Conservation (phyloP, 2,888 invertebrate species). For the Macrostomum cliftonense region DNA sequence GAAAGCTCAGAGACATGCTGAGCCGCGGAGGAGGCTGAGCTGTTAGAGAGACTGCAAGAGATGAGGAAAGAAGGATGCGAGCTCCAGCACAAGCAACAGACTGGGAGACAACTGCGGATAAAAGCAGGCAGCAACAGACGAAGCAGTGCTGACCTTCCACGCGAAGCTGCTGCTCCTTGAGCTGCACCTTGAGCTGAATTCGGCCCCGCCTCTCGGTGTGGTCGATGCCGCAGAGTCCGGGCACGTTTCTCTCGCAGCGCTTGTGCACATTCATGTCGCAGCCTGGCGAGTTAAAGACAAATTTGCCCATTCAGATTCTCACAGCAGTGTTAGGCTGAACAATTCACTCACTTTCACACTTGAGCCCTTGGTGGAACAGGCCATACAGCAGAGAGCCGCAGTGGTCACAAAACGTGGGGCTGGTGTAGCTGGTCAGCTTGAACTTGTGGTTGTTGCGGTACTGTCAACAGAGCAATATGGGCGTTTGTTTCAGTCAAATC, state of each 20-base stretch:
- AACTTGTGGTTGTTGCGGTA: slow-evolving; percentile 68
- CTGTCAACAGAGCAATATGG: slow-evolving; percentile 17
- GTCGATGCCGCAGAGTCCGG: slow-evolving; percentile 95
- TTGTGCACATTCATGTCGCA: slow-evolving; percentile 99
- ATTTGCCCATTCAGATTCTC: too few relatives aligned
- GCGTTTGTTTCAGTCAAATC: too few relatives aligned
- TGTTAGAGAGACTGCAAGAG: too few relatives aligned
- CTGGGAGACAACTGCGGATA: too few relatives aligned
- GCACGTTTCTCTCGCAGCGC: slow-evolving; percentile 88
- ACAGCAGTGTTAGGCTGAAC: neutral
- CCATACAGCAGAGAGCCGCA: slow-evolving; percentile 97
- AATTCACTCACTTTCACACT: slow-evolving; percentile 46
- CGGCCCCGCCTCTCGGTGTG: slow-evolving; percentile 93
- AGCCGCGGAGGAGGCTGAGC: too few relatives aligned
- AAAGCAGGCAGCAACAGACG: too few relatives aligned
- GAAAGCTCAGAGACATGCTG: too few relatives aligned
- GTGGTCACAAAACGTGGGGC: slow-evolving; percentile 98
- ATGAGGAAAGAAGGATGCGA: too few relatives aligned
- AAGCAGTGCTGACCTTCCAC: slow-evolving; percentile 18
- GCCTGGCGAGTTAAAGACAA: slow-evolving; percentile 48
- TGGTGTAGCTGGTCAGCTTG: slow-evolving; percentile 77
- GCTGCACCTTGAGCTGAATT: slow-evolving; percentile 56
- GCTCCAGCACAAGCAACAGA: too few relatives aligned
- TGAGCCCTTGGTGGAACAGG: slow-evolving; percentile 91
- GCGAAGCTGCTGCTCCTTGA: slow-evolving; percentile 15